These are phyloP conservation scores for Tenebrio molitor DNA, from an alignment of 1,140 invertebrate genomes.

Conservation along the genomic window DNA sequence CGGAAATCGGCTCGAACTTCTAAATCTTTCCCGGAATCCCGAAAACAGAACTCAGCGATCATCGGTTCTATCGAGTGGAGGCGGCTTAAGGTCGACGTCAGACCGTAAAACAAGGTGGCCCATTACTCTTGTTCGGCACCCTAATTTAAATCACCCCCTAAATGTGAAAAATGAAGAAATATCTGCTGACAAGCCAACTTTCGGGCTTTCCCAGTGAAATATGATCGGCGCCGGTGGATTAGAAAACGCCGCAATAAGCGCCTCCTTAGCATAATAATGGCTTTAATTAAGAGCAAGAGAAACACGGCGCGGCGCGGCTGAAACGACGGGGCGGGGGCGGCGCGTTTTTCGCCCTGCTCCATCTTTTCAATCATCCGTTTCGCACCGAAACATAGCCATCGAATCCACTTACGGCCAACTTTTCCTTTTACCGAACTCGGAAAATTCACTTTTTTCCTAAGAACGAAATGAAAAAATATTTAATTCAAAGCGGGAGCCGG, in stretches of 20 bases:
- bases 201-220: constrained; percentile 27
- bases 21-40: constrained; percentile 24
- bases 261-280: neutral
- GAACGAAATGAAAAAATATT: constrained; percentile 14
- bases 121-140: constrained; percentile 36
- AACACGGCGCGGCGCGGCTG: neutral
- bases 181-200: constrained; percentile 39
- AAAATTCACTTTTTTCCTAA: neutral
- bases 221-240: constrained; percentile 19
- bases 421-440: constrained; percentile 1
- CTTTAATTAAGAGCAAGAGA: constrained; percentile 6
- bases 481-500: neutral
- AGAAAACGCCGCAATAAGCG: neutral
- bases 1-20: constrained; percentile 12
- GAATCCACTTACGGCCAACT: constrained; percentile 3
- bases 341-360: too few species aligned
- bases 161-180: constrained; percentile 39
- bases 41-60: constrained; percentile 30
- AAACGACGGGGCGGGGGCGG: too few species aligned
- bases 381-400: neutral
- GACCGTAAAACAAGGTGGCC: constrained; percentile 32
- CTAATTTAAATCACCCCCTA: constrained; percentile 36
- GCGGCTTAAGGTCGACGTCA: constrained; percentile 33
- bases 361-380: neutral
- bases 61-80: constrained; percentile 36